A percentile compares a stretch with the other conserved stretches of the same genome.
These are phyloP conservation scores for Rhadina sibilatrix DNA, from an alignment of 2,113 vertebrate genomes.

Conservation along the genomic window DNA sequence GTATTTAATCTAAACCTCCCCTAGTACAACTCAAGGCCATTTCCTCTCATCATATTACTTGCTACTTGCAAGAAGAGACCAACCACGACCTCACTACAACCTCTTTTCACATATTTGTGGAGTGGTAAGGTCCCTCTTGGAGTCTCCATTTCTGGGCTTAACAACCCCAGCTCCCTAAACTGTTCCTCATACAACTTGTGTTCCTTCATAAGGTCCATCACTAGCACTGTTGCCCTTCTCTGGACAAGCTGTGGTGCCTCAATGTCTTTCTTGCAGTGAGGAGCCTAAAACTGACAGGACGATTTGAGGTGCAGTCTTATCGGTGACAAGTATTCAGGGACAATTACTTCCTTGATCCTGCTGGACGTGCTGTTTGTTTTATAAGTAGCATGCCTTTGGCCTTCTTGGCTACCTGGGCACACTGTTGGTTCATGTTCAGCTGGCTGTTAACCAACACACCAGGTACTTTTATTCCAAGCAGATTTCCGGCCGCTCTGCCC, in stretches of 20 bases:
- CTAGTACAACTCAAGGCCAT: neutral
- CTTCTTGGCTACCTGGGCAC: neutral
- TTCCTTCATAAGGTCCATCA: neutral
- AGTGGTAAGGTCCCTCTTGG: neutral
- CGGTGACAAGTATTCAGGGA: neutral
- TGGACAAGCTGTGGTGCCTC: neutral
- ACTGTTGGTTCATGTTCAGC: neutral
- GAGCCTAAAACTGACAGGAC: neutral
- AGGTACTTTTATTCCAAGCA: neutral
- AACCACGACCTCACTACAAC: neutral
- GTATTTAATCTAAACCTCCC: neutral
- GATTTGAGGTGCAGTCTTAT: neutral
- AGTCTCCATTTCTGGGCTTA: neutral
- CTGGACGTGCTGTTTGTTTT: neutral
- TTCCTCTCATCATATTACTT: neutral
- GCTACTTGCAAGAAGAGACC: neutral
- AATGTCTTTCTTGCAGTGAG: neutral
- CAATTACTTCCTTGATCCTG: neutral
- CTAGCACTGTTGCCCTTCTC: accelerated
- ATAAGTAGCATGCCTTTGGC: no score
- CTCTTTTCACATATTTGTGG: neutral
- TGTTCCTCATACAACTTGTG: neutral
- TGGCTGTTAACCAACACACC: neutral
- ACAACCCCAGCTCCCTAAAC: neutral
- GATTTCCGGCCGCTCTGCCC: neutral